Evolutionary conservation across 2,797 vertebrate genomes (phyloP), one percentile per base, ranked within the genome.

Genomic region (Tenualosa ilisha): DNA sequence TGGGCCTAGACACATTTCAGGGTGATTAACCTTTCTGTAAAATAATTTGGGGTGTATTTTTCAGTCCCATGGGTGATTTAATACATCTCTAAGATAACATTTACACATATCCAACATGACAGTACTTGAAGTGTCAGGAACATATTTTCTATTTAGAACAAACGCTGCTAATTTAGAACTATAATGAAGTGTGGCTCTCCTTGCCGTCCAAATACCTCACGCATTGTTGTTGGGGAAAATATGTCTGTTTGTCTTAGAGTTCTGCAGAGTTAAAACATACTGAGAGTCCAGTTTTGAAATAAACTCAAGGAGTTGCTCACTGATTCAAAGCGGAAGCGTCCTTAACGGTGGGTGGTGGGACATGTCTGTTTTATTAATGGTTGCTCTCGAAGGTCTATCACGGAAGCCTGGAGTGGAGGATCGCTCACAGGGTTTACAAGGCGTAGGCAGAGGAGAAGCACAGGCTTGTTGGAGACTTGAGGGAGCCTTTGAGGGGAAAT

Each of bases 41-140:
- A 79, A 43, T 8, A 79, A 79, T 46, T 72, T 72, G 1, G 37
- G 37, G 2, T 40, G 20, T 46, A 20, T 13, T 46, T 75, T 40
- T 40, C 15, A 79, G 22, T 61, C 72, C 20, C 6, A 46, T 46
- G 40, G 2, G 17, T 79, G 72, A 79, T 79, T 79, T 79, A 79
- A 79, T 6, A 24, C 72, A 79, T 79, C 72, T 79, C 40, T 79
- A 79, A 43, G 72, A 79, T 79, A 79, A 79, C 72, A 79, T 79
- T 79, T 79, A 79, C 72, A 17, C 72, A 79, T 79, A 46, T 46
- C 72, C 72, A 79, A 79, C 72, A 13, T 79, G 72, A 40, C 72
- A 46, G 37, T 79, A 79, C 46, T 79, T 46, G 72, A 79, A 46
- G 40, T 46, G 72, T 46, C 65, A 72, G 65, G 31, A 37, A 72